phyloP scores from a whole-genome alignment of 2,888 invertebrate species.

The Epinotia ramella region DNA sequence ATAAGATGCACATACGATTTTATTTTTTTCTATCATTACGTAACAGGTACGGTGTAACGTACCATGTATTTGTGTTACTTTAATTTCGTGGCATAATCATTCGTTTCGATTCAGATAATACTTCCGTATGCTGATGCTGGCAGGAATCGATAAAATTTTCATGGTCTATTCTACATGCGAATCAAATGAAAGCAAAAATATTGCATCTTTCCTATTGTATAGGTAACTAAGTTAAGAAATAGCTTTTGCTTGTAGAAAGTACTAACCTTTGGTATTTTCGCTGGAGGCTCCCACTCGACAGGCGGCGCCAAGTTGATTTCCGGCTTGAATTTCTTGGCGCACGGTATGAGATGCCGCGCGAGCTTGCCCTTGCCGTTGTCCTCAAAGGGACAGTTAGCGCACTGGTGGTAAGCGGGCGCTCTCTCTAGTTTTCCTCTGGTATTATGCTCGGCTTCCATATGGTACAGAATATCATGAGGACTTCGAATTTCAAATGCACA shows the following conservation, averaged over 20 bases:
- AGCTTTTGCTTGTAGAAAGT: neutral
- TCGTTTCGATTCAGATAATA: no score
- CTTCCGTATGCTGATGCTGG: no score
- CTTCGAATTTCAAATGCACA: constrained; percentile 93
- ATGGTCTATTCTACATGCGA: no score
- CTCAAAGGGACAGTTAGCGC: constrained; percentile 97
- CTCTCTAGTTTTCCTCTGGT: constrained; percentile 93
- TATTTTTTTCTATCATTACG: no score
- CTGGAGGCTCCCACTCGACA: constrained; percentile 96
- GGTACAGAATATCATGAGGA: constrained; percentile 94
- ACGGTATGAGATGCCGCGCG: constrained; percentile 94
- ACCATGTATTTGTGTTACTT: no score
- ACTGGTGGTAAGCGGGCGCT: constrained; percentile 95
- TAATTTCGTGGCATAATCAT: no score
- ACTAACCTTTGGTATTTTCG: constrained; percentile 92
- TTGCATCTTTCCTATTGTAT: no score
- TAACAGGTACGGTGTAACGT: no score
- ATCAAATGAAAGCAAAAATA: no score
- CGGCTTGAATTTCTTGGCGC: constrained; percentile 95
- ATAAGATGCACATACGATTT: no score
- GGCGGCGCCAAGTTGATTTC: constrained; percentile 95
- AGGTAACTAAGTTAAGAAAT: neutral
- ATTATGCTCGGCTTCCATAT: constrained; percentile 96
- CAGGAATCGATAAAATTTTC: no score
- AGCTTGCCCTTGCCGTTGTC: constrained; percentile 96